These are phyloP conservation scores for Drosophila bocki DNA, from an alignment of 1,140 invertebrate species.

Conservation along the genomic window DNA sequence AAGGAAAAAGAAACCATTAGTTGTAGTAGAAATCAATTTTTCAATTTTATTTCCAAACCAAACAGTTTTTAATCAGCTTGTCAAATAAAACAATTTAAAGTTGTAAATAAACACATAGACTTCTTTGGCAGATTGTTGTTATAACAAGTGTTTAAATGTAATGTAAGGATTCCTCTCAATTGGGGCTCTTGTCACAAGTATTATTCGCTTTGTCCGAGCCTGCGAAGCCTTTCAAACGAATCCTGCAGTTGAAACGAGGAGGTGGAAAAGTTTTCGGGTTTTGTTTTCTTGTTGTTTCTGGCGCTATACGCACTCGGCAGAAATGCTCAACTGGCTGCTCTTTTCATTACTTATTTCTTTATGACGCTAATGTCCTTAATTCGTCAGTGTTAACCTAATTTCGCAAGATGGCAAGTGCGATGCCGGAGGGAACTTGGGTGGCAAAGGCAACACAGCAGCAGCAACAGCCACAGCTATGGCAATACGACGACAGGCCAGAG, in stretches of 20 bases:
- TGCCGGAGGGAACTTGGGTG: conserved; percentile 49
- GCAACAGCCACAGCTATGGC: conserved; percentile 39
- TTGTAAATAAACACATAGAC: not conserved
- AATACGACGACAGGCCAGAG: conserved; percentile 58
- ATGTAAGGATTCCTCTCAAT: not conserved
- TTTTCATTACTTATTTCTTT: conserved; percentile 83
- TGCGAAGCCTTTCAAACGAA: conserved; percentile 15
- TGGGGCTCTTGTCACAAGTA: conserved; percentile 1
- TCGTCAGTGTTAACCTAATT: conserved; percentile 83
- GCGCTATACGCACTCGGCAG: conserved; percentile 68
- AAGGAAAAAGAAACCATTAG: no score
- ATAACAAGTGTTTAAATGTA: conserved; percentile 5
- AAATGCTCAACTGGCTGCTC: conserved; percentile 68
- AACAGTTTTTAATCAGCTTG: not conserved
- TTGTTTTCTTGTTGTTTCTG: conserved; percentile 42
- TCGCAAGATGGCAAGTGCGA: conserved; percentile 57
- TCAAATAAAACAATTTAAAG: not conserved
- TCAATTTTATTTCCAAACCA: no score
- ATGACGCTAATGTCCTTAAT: conserved; percentile 83
- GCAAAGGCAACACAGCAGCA: conserved; percentile 18
- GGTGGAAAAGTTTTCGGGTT: conserved; percentile 27
- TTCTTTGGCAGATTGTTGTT: not conserved
- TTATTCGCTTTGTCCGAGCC: not conserved
- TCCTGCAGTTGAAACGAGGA: conserved; percentile 15
- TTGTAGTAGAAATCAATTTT: no score